Base-by-base conservation (phyloP, 2,797 vertebrate genomes). In the Tamandua tetradactyla region DNA sequence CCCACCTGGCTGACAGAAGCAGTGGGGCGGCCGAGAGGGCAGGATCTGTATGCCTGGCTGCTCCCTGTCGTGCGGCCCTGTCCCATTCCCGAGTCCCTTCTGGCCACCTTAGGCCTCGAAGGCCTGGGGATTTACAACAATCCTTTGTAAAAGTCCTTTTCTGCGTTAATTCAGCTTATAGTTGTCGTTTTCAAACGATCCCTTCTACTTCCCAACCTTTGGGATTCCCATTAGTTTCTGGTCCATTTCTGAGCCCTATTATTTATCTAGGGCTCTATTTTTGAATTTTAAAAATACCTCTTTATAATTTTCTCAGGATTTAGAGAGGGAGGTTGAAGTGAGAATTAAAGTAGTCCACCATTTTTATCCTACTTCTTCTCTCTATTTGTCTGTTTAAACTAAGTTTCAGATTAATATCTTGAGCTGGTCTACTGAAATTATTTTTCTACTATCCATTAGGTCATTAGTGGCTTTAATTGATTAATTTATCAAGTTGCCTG, bases 1-100 rank as follows among this genome's bases (percentile, higher is more conserved):
- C 2, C 27, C 17, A 55, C 18, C 14, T 40, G 37, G 42, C 17
- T 7, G 3, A 49, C 74, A 85, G 47, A 68, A 59, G 12, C 32
- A 3, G 1, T 5, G 27, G 27, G 0, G 1, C 12, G 1, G 23
- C 5, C 14, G 6, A 12, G 12, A 20, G 7, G 37, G n/a, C 3
- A 42, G 7, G 4, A 18, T 81, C 32, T 55, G 11, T 4, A 25
- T 3, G 13, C 14, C 6, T 5, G 6, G 52, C 0, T 32, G 30
- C 12, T 44, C 30, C 44, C 84, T n/a, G 4, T 25, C 37, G 20
- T 57, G 27, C 52, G 8, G 12, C 23, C 20, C 47, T 74, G 9
- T 25, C 3, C 6, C 25, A 49, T 18, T 55, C 18, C 40, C 4
- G 52, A 32, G 8, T n/a, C 14, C 12, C 44, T 52, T 87, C 14